A percentile compares a stretch with the other conserved stretches of the same genome.
Evolutionary conservation across 2,797 vertebrate species (phyloP).

Genomic region (Podarcis lilfordi): DNA sequence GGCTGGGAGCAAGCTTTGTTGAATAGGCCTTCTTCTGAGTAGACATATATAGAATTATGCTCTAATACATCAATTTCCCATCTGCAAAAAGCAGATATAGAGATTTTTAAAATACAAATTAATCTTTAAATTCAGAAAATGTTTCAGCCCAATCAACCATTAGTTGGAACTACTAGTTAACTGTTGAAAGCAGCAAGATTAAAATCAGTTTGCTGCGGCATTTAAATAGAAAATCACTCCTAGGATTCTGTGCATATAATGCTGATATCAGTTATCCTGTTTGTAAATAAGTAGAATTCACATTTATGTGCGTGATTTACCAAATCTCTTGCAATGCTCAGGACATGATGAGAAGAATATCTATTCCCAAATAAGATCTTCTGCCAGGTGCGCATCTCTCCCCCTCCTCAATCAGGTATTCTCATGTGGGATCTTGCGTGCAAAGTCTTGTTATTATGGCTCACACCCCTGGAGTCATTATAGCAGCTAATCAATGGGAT

Average conservation of each 20-base stretch:
- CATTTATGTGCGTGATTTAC: not conserved
- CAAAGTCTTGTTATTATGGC: not conserved
- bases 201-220: not conserved
- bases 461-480: conserved; percentile 13
- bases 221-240: not conserved
- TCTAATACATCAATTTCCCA: not conserved
- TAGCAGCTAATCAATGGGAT: conserved; percentile 16
- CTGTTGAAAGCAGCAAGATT: not conserved
- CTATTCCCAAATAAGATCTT: not conserved
- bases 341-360: not conserved
- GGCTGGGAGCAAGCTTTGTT: no score
- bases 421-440: not conserved
- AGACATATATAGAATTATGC: no score
- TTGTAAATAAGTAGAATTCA: not conserved
- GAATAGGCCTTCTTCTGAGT: no score
- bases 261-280: not conserved
- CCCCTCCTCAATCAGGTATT: not conserved
- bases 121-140: not conserved
- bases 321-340: not conserved
- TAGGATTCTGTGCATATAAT: not conserved
- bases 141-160: not conserved
- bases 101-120: not conserved
- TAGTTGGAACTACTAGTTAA: not conserved
- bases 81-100: not conserved
- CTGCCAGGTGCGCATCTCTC: not conserved